Evolutionary conservation across 2,797 vertebrate species (phyloP).

Genomic region (Meriones psammophilus): DNA sequence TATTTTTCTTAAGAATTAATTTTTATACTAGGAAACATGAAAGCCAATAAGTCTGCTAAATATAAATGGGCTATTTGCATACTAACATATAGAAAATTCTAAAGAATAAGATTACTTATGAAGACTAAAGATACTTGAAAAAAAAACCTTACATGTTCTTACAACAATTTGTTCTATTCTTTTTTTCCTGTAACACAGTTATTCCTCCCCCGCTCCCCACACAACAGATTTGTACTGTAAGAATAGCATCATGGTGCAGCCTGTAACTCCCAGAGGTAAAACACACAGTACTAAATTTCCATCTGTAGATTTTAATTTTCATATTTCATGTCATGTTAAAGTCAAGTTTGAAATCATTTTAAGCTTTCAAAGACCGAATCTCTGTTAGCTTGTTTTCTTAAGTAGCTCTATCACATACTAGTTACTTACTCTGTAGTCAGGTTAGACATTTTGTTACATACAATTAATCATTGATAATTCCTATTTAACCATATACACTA

Average conservation of each 20-base stretch:
- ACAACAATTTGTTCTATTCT: slow-evolving; percentile 87
- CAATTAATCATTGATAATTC: slow-evolving; percentile 58
- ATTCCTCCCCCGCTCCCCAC: slow-evolving; percentile 88
- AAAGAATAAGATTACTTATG: slow-evolving; percentile 79
- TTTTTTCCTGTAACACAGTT: slow-evolving; percentile 76
- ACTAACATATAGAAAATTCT: neutral
- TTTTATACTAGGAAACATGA: slow-evolving; percentile 63
- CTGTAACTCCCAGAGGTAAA: slow-evolving; percentile 90
- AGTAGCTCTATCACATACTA: neutral
- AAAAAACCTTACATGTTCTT: slow-evolving; percentile 87
- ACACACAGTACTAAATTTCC: slow-evolving; percentile 89
- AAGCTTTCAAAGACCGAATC: slow-evolving; percentile 78
- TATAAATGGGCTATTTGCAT: slow-evolving; percentile 52
- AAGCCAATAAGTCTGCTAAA: slow-evolving; percentile 68
- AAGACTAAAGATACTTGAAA: slow-evolving; percentile 82
- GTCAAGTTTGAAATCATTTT: slow-evolving; percentile 84
- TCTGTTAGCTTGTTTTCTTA: slow-evolving; percentile 81
- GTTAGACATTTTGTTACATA: slow-evolving; percentile 50
- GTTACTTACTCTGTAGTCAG: slow-evolving; percentile 63
- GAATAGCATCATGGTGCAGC: slow-evolving; percentile 89
- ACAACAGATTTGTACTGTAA: slow-evolving; percentile 91
- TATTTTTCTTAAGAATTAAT: slow-evolving; percentile 69
- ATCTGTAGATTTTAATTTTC: slow-evolving; percentile 88
- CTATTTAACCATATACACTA: neutral
- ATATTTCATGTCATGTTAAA: slow-evolving; percentile 85